Percentiles rank a stretch among this genome's conserved stretches.
Evolutionary conservation across 2,113 vertebrate genomes (phyloP).

Genomic region (Epinephelus cyanopodus): DNA sequence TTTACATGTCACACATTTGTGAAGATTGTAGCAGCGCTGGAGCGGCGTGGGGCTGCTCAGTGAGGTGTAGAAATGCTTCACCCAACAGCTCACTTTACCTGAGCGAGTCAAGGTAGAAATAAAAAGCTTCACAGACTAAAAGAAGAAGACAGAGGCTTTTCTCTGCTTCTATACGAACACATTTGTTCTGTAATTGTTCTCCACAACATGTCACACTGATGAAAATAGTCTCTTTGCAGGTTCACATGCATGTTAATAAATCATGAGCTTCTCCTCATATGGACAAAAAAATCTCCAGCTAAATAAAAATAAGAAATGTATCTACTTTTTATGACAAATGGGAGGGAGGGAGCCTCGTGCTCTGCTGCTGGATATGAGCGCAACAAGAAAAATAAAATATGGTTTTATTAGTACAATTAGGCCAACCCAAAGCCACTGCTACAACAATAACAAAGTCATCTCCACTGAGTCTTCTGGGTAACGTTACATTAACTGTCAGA

Average conservation of each 20-base stretch:
- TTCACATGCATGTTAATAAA: neutral
- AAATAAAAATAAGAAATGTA: neutral
- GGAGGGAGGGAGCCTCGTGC: neutral
- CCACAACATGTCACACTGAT: neutral
- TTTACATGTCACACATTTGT: conserved; percentile 43
- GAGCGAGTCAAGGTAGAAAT: neutral
- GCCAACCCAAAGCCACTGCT: neutral
- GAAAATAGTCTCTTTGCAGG: neutral
- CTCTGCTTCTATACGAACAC: neutral
- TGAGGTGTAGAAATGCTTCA: conserved; percentile 28
- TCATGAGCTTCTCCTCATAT: neutral
- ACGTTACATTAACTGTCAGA: neutral
- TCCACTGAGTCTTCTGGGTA: neutral
- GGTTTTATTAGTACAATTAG: neutral
- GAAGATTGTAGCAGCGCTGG: neutral
- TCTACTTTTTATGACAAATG: neutral
- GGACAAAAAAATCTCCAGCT: neutral
- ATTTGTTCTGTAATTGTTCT: neutral
- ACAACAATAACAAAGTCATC: neutral
- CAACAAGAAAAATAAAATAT: neutral
- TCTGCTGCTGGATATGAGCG: neutral
- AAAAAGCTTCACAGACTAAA: neutral
- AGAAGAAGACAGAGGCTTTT: neutral
- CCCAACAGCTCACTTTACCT: conserved; percentile 8
- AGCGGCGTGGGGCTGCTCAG: neutral